Base-by-base conservation (phyloP, 2,113 vertebrate species). In the Saguinus imperator region DNA sequence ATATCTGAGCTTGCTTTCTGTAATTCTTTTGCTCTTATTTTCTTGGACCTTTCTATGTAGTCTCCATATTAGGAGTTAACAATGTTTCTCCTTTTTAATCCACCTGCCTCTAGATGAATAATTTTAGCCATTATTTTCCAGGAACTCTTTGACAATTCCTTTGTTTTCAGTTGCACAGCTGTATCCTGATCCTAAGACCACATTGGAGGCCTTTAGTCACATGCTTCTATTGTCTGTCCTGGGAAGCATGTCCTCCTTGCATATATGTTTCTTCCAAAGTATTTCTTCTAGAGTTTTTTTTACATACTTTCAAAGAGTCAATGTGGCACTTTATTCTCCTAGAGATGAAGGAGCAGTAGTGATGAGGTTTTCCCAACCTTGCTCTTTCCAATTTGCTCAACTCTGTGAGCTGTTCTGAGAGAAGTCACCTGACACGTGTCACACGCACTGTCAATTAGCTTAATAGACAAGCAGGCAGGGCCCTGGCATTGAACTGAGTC, bases 141-240 rank as follows among this genome's bases (percentile, higher is more conserved):
- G 88, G 85, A 91, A 45, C 72, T 48, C 85, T 93, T 95, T 90
- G 95, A 94, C 68, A 50, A 84, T 87, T 10, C 87, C 64, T 95
- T 94, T 98, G 91, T 83, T 75, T 90, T 16, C 61, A 9, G 73
- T 76, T 45, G 23, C 92, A 81, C 85, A 93, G 76, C 94, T 96
- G 93, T 37, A 70, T 92, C 90, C 97, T 91, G 96, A 29, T 55
- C 57, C 37, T 11, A 10, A 5, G 45, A 45, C 75, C n/a, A 32
- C 16, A 5, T 1, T 10, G 12, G 43, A 64, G n/a, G 14, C 57
- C 68, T 50, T 45, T 11, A 61, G 11, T n/a, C 43, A 48, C 52
- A 9, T 7, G 29, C 6, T 66, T n/a, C 57, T 73, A 72, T n/a
- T 77, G 88, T 96, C 85, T 27, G 8, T 14, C 40, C 23, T 11